Base-by-base conservation (phyloP, 2,113 vertebrate species). In the Gambusia affinis region DNA sequence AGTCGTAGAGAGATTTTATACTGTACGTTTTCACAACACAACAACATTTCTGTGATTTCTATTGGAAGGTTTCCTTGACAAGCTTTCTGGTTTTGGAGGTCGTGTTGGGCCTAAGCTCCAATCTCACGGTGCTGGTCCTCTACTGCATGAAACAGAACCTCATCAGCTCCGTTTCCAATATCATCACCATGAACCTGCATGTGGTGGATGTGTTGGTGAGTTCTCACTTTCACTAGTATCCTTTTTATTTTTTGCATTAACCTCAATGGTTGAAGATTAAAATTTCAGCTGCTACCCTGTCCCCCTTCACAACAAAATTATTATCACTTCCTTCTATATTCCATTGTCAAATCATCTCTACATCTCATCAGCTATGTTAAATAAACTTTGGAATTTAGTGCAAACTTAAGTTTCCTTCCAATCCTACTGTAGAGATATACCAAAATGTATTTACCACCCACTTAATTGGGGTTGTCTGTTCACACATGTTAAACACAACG, bases 81-180 rank as follows among this genome's bases (percentile, higher is more conserved):
- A 96, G 96, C 90, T 96, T 99, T 93, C 91, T 99, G 85, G 94
- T 96, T 94, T 71, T 99, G 94, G 97, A 99, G 94, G 96, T 99
- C 66, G 95, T 97, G 78, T 82, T 99, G 94, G 97, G 97, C 91
- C 95, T 99, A 80, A 96, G 97, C 92, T 98, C 97, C 89, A 99
- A 99, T 88, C 95, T 99, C 82, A 98, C 97, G 0, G 97, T 99
- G 73, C 84, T 98, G 75, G 95, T 97, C 90, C 96, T 99, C 92
- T 99, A 99, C 94, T 97, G 97, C 88, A 96, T 96, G 95, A 98
- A 99, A 93, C 98, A 97, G 94, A 98, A 98, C 94, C 95, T 99
- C 90, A 96, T 98, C 95, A 98, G 96, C 91, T 98, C 97, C 14
- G 97, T 98, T 87, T 98, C 97, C 94, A 99, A 98, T 94, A 96